A percentile compares a stretch with the other conserved stretches of the same genome.
Evolutionary conservation across 2,113 vertebrate genomes (phyloP).

Genomic region (Hemichromis elongatus): DNA sequence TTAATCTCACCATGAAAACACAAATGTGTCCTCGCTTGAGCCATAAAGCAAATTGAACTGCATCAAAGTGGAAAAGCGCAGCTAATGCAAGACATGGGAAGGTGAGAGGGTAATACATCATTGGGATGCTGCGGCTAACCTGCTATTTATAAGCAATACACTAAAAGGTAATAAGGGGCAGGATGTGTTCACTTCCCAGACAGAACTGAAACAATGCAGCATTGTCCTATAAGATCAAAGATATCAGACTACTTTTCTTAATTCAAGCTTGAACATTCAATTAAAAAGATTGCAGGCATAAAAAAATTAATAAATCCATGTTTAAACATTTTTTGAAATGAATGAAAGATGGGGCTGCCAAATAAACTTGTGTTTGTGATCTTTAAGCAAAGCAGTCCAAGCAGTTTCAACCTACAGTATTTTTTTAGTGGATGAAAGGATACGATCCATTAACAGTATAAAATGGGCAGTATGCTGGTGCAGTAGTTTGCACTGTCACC

Average conservation of each 20-base stretch:
- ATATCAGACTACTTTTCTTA: neutral
- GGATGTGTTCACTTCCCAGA: neutral
- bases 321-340: neutral
- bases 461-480: neutral
- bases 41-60: conserved; percentile 51
- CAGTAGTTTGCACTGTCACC: rapidly evolving
- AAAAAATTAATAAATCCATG: neutral
- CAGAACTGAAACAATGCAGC: conserved; percentile 11
- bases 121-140: neutral
- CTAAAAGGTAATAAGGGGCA: conserved; percentile 9
- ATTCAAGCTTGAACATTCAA: neutral
- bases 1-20: conserved; percentile 38
- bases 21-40: neutral
- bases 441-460: neutral
- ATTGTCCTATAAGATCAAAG: neutral
- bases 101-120: neutral
- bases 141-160: conserved; percentile 1
- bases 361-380: neutral
- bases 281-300: rapidly evolving
- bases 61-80: conserved; percentile 32
- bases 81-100: neutral
- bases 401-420: neutral
- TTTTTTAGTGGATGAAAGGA: neutral
- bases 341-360: neutral
- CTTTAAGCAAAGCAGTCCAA: neutral